A percentile compares a stretch with the other conserved stretches of the same genome.
Evolutionary conservation across 2,113 vertebrate species (phyloP).

Genomic region (Raja brachyura): DNA sequence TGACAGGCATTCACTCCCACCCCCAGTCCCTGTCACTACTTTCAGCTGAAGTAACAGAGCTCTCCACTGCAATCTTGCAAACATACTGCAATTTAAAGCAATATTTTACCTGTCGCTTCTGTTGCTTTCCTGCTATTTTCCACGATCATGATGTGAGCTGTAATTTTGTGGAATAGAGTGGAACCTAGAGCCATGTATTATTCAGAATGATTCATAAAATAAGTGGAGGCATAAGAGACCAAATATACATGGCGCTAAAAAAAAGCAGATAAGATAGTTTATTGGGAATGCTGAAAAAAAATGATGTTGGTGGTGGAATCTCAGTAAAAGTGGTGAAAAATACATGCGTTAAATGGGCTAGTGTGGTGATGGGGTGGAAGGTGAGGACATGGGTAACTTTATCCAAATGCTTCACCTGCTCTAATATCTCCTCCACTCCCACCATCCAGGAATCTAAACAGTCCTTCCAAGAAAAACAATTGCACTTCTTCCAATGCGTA

Average conservation of each 20-base stretch:
- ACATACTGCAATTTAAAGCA: neutral
- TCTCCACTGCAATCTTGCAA: neutral
- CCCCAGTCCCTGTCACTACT: neutral
- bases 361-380: too few species aligned
- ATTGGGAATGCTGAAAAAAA: neutral
- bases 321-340: too few species aligned
- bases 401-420: too few species aligned
- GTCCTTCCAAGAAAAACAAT: too few species aligned
- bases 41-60: neutral
- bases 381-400: too few species aligned
- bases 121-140: neutral
- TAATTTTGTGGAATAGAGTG: neutral
- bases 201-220: neutral
- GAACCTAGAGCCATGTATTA: neutral
- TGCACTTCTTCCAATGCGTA: too few species aligned
- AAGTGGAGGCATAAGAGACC: neutral
- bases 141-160: neutral
- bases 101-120: neutral
- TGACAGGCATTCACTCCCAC: neutral
- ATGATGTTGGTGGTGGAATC: too few species aligned
- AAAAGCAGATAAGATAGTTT: neutral
- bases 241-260: neutral
- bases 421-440: too few species aligned
- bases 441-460: too few species aligned
- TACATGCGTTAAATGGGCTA: too few species aligned